Evolutionary conservation across 2,888 invertebrate species (phyloP), one percentile per base, ranked within the genome.

Genomic region (Calliopum simillimum): DNA sequence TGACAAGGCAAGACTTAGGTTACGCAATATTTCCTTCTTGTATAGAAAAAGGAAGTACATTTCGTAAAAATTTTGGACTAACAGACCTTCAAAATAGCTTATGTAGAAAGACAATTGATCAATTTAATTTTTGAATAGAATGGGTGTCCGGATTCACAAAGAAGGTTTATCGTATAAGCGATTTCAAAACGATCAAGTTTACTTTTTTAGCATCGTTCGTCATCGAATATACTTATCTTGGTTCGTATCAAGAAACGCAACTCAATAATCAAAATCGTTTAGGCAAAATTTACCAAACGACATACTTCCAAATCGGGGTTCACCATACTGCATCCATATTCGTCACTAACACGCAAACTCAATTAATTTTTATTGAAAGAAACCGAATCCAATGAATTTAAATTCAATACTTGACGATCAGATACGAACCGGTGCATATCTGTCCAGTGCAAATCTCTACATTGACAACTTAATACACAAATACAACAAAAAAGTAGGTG

Each of bases 391-490:
- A 33, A 33, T 33, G 33, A 33, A 33, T 43, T 21, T 21, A 51
- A 41, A 16, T 43, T 13, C 51, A 64, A 33, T 25, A 51, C 16
- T 43, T 53, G 41, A 64, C 33, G 41, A 63, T 51, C 51, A 41
- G 51, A 53, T 64, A 21, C n/a, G n/a, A 63, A 19, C 12, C 25
- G 13, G 53, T 51, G 63, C 63, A 49, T 63, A 49, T 63, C 63
- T 63, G 63, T 25, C 19, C 53, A 53, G 64, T 41, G 41, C 51
- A 21, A 49, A 64, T 51, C 47, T 25, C 47, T 25, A 47, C 19
- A 58, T 6, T 66, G 66, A 66, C 66, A 58, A 66, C 47, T 66
- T 66, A 66, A 66, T 66, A 44, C 55, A 44, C 44, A 21, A 21
- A 44, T 19, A 58, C 47, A 49, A 33, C 23, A 21, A 62, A 25